Conservation (phyloP, 2,888 invertebrate species). For the Hartigia nigra region DNA sequence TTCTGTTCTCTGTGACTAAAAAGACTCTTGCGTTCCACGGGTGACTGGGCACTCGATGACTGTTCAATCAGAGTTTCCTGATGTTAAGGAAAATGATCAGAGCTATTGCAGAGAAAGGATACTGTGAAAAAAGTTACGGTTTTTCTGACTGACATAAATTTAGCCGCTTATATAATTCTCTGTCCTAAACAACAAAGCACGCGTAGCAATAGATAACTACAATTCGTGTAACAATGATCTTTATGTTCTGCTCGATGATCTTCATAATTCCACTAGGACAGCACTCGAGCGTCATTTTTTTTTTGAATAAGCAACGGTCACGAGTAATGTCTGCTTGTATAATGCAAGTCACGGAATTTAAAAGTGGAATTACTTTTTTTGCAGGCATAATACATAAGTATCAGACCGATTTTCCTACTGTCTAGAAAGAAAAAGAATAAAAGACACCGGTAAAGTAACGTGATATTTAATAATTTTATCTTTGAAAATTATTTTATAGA, state of each 20-base stretch:
- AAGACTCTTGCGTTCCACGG: neutral
- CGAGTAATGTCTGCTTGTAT: neutral
- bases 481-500: neutral
- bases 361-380: neutral
- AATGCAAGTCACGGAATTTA: conserved; percentile 34
- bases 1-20: neutral
- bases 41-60: neutral
- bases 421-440: neutral
- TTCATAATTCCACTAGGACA: neutral
- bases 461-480: neutral
- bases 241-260: conserved; percentile 10
- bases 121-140: neutral
- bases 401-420: neutral
- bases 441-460: neutral
- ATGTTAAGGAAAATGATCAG: neutral
- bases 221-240: conserved; percentile 12
- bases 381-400: neutral
- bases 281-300: neutral
- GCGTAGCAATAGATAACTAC: conserved; percentile 22
- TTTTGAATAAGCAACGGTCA: conserved; percentile 7
- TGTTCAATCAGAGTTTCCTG: neutral
- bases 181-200: neutral
- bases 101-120: neutral
- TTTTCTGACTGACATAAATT: neutral
- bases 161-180: neutral